These are phyloP conservation scores for Rhodeus uyekii DNA, from an alignment of 2,797 vertebrate species.

Conservation along the genomic window DNA sequence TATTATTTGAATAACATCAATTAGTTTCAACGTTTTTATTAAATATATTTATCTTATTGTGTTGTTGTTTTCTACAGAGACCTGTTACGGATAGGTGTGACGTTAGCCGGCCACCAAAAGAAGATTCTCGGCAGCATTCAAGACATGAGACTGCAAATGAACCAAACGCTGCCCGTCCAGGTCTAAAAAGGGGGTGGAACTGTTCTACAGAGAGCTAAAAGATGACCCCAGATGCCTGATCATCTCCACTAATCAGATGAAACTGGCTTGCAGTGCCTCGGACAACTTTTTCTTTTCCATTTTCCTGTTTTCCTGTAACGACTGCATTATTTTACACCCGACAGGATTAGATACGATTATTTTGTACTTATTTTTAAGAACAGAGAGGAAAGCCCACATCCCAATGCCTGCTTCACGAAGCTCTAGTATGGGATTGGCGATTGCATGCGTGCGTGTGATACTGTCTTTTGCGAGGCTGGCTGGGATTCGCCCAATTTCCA, in stretches of 20 bases:
- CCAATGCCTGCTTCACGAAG: slow-evolving; percentile 66
- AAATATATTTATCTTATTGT: background rate
- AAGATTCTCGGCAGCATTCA: slow-evolving; percentile 99
- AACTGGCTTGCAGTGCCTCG: slow-evolving; percentile 86
- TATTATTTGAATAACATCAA: background rate
- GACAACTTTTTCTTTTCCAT: slow-evolving; percentile 68
- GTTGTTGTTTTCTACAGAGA: slow-evolving; percentile 77
- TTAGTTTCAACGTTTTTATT: background rate
- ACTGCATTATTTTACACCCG: slow-evolving; percentile 64
- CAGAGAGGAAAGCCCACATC: slow-evolving; percentile 55
- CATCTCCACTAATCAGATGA: slow-evolving; percentile 78
- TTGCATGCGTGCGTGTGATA: slow-evolving; percentile 74
- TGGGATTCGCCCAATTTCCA: slow-evolving; percentile 58
- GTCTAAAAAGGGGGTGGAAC: slow-evolving; percentile 84
- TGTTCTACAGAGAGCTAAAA: slow-evolving; percentile 72
- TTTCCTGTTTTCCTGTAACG: slow-evolving; percentile 52
- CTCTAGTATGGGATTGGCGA: slow-evolving; percentile 64
- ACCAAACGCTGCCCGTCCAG: slow-evolving; percentile 97
- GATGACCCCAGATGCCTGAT: slow-evolving; percentile 81
- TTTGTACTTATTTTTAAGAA: slow-evolving; percentile 70
- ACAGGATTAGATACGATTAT: slow-evolving; percentile 61
- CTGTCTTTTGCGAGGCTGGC: slow-evolving; percentile 60
- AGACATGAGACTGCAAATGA: slow-evolving; percentile 99
- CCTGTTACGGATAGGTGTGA: slow-evolving; percentile 95
- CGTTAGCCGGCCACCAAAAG: slow-evolving; percentile 96